These are phyloP conservation scores for Malthinus seriepunctatus DNA, from an alignment of 2,888 invertebrate species.

Conservation along the genomic window DNA sequence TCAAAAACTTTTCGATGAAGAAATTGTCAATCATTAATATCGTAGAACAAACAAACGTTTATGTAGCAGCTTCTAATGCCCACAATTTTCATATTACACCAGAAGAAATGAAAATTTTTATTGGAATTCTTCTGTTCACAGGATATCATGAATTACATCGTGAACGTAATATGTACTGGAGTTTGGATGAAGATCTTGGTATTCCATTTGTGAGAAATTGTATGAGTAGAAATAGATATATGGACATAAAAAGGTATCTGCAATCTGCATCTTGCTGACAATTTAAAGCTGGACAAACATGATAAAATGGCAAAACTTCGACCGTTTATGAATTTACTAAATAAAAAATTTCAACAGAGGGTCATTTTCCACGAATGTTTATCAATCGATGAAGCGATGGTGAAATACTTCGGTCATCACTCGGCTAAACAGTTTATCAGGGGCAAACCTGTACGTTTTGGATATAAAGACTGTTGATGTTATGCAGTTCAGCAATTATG, in stretches of 20 bases:
- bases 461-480: too few relatives aligned
- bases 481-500: too few relatives aligned
- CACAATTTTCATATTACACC: too few relatives aligned
- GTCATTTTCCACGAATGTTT: slow-evolving; percentile 32
- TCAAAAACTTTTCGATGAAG: too few relatives aligned
- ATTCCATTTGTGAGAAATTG: slow-evolving; percentile 37
- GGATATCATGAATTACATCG: slow-evolving; percentile 42
- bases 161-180: slow-evolving; percentile 42
- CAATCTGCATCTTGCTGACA: slow-evolving; percentile 32
- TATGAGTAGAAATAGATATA: too few relatives aligned
- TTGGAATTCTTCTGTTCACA: slow-evolving; percentile 34
- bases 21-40: too few relatives aligned
- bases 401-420: too few relatives aligned
- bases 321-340: slow-evolving; percentile 23
- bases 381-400: slow-evolving; percentile 37
- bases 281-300: slow-evolving; percentile 14
- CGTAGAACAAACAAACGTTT: too few relatives aligned
- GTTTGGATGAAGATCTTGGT: slow-evolving; percentile 40
- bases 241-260: slow-evolving; percentile 28
- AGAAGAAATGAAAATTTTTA: slow-evolving; percentile 22
- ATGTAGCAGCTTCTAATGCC: too few relatives aligned
- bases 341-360: slow-evolving; percentile 30
- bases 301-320: slow-evolving; percentile 30
- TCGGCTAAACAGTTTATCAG: too few relatives aligned
- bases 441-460: too few relatives aligned